Percentiles rank a stretch among this genome's conserved stretches.
Conservation (phyloP, 2,113 vertebrate species). For the Podarcis muralis region DNA sequence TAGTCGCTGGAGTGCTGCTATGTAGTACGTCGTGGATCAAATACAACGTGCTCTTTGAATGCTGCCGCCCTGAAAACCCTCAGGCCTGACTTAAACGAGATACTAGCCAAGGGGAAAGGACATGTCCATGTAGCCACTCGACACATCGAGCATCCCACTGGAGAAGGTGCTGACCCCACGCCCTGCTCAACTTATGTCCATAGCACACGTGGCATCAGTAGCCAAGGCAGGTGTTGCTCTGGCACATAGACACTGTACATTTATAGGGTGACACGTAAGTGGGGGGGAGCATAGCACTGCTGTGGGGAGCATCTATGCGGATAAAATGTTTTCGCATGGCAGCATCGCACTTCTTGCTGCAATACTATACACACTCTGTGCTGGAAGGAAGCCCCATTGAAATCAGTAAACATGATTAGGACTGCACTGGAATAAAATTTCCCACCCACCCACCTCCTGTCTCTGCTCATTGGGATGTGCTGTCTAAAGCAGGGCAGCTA, state of each 20-base stretch:
- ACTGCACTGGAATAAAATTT: neutral
- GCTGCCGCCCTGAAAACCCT: neutral
- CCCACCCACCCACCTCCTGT: conserved; percentile 10
- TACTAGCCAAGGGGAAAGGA: neutral
- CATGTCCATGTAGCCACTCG: neutral
- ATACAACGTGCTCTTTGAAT: neutral
- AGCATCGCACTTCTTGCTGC: neutral
- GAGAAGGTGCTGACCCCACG: neutral
- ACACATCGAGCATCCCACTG: neutral
- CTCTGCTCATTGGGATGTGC: conserved; percentile 7
- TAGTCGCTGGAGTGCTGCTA: conserved; percentile 24
- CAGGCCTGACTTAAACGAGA: neutral
- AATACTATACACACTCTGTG: neutral
- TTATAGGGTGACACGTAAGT: neutral
- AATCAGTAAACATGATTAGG: neutral
- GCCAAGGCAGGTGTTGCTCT: neutral
- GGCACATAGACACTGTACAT: conserved; percentile 19
- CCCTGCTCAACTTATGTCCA: neutral
- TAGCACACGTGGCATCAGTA: neutral
- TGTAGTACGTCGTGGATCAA: neutral
- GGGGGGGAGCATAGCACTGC: neutral
- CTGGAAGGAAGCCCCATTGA: neutral
- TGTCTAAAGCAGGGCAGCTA: conserved; percentile 23
- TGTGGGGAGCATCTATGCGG: neutral
- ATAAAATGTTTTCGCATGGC: neutral